Conservation (phyloP, 2,888 invertebrate species). For the Drosophila infuscata region DNA sequence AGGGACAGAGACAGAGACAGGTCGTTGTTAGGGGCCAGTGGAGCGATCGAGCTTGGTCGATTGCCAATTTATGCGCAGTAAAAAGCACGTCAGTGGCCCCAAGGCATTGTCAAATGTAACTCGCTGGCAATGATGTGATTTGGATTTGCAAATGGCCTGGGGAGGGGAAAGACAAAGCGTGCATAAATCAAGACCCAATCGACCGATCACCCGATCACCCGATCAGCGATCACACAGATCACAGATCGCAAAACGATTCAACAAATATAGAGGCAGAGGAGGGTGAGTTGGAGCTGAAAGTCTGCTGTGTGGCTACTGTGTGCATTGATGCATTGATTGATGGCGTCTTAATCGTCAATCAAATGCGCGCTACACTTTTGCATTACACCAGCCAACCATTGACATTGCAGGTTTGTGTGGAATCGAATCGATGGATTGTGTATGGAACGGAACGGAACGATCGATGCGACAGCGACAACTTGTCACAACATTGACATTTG, state of each 20-base stretch:
- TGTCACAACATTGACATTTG: slow-evolving; percentile 78
- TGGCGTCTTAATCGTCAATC: slow-evolving; percentile 85
- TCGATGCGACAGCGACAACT: slow-evolving; percentile 66
- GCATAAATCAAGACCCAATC: slow-evolving; percentile 73
- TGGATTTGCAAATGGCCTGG: slow-evolving; percentile 77
- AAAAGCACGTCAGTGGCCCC: slow-evolving; percentile 66
- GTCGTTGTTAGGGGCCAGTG: slow-evolving; percentile 40
- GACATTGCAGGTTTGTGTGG: slow-evolving; percentile 33
- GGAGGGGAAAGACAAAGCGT: slow-evolving; percentile 64
- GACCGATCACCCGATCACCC: slow-evolving; percentile 58
- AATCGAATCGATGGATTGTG: slow-evolving; percentile 29
- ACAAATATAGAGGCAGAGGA: slow-evolving; percentile 4
- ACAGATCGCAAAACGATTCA: slow-evolving; percentile 25
- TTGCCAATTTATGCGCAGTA: slow-evolving; percentile 76
- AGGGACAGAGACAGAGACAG: slow-evolving; percentile 26
- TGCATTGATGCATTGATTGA: slow-evolving; percentile 83
- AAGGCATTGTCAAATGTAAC: slow-evolving; percentile 79
- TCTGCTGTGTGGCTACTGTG: slow-evolving; percentile 53
- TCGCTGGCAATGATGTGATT: slow-evolving; percentile 79
- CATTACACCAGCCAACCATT: slow-evolving; percentile 61
- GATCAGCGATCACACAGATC: slow-evolving; percentile 46
- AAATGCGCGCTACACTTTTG: slow-evolving; percentile 81
- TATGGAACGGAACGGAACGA: slow-evolving; percentile 18
- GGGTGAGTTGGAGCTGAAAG: slow-evolving; percentile 6
- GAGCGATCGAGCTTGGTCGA: slow-evolving; percentile 34